Evolutionary conservation across 1,140 invertebrate species (phyloP).

Genomic region (Bombus picipes): DNA sequence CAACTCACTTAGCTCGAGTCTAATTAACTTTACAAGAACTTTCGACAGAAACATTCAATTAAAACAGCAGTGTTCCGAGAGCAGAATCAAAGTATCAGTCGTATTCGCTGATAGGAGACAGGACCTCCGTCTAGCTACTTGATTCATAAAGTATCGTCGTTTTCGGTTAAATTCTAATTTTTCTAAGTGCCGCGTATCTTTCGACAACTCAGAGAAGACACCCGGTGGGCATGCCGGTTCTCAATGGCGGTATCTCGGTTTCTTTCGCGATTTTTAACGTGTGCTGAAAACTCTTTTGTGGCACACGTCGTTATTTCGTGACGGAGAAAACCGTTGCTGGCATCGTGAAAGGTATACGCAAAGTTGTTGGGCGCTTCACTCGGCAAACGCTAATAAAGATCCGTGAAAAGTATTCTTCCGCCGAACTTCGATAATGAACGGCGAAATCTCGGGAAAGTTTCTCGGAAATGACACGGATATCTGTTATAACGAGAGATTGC

Average conservation of each 20-base stretch:
- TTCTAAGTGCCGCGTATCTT: neutral
- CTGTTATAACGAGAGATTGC: no score
- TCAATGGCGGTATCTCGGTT: neutral
- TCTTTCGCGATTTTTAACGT: slow-evolving; percentile 6
- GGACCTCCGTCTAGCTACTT: neutral
- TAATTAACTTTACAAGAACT: neutral
- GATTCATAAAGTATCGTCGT: neutral
- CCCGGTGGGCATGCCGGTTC: no score
- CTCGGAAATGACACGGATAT: neutral
- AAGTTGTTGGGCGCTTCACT: slow-evolving; percentile 20
- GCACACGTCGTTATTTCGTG: slow-evolving; percentile 31
- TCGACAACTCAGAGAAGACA: neutral
- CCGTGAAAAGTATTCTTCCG: neutral
- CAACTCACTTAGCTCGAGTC: neutral
- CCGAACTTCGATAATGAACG: slow-evolving; percentile 36
- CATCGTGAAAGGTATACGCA: slow-evolving; percentile 32
- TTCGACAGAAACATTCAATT: neutral
- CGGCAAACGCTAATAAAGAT: slow-evolving; percentile 48
- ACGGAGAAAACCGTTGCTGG: slow-evolving; percentile 26
- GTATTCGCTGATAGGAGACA: neutral
- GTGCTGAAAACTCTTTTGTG: slow-evolving; percentile 39
- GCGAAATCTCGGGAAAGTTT: neutral
- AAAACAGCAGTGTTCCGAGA: neutral
- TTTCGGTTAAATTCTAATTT: slow-evolving; percentile 18
- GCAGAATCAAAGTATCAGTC: no score